A percentile compares a stretch with the other conserved stretches of the same genome.
Evolutionary conservation across 2,113 vertebrate genomes (phyloP).

Genomic region (Notarius lentiginosus): DNA sequence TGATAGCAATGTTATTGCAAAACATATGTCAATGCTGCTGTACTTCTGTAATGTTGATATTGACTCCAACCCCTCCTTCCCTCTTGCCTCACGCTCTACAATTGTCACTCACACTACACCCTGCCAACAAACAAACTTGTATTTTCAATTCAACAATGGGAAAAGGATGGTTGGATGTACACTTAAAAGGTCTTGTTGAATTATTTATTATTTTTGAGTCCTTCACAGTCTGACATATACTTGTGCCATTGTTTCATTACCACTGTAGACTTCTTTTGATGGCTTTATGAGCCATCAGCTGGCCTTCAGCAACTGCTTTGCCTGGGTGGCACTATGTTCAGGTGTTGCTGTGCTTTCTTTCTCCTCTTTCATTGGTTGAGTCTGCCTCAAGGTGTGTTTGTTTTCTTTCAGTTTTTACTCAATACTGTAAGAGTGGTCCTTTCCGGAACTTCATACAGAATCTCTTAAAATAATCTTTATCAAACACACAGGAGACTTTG

Average conservation of each 20-base stretch:
- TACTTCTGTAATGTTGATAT: neutral
- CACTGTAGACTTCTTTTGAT: neutral
- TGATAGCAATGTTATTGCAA: neutral
- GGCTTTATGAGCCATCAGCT: slow-evolving; percentile 7
- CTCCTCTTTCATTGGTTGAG: slow-evolving; percentile 31
- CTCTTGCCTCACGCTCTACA: neutral
- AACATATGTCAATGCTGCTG: neutral
- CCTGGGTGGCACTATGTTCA: neutral
- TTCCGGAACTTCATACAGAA: neutral
- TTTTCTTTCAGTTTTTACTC: slow-evolving; percentile 28
- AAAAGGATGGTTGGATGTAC: neutral
- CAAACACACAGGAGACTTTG: neutral
- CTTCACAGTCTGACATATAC: slow-evolving; percentile 13
- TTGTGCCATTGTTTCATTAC: slow-evolving; percentile 9
- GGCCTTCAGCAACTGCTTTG: slow-evolving; percentile 3
- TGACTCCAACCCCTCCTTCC: neutral
- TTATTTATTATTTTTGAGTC: slow-evolving; percentile 11
- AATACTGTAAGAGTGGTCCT: slow-evolving; percentile 14
- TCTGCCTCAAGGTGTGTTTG: slow-evolving; percentile 43
- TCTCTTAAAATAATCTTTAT: slow-evolving; percentile 31
- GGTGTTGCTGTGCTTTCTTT: slow-evolving; percentile 5
- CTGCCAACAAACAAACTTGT: neutral
- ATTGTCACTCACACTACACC: neutral
- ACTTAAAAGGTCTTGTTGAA: neutral
- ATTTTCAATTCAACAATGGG: neutral